Evolutionary conservation across 2,888 invertebrate species (phyloP).

Genomic region (Meteorus cinctellus): DNA sequence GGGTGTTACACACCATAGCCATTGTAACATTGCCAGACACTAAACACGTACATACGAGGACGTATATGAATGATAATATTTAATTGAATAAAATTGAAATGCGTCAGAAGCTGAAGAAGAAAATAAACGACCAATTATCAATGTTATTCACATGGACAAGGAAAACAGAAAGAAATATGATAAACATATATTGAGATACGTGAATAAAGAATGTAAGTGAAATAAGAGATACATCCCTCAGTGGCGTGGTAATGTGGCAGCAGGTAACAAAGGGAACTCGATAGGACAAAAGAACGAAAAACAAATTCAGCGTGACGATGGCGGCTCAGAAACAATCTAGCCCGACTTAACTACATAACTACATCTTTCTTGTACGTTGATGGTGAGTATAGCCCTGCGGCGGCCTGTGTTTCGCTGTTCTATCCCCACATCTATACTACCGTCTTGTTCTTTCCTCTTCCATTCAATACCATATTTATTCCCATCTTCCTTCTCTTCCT

Average conservation of each 20-base stretch:
- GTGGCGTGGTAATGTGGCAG: slow-evolving; percentile 19
- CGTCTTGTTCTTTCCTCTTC: slow-evolving; percentile 40
- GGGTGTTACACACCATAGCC: background rate
- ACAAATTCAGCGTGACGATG: slow-evolving; percentile 61
- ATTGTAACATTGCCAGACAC: too few species aligned
- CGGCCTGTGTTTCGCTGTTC: slow-evolving; percentile 43
- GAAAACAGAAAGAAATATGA: slow-evolving; percentile 1
- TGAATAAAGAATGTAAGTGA: slow-evolving; percentile 13
- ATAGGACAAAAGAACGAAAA: slow-evolving; percentile 47
- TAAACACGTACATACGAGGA: too few species aligned
- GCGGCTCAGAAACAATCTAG: slow-evolving; percentile 66
- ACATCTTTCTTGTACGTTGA: slow-evolving; percentile 69
- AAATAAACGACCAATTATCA: background rate
- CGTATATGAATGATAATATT: background rate
- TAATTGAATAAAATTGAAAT: background rate
- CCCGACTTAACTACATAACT: slow-evolving; percentile 69
- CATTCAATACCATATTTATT: background rate
- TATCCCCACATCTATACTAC: slow-evolving; percentile 43
- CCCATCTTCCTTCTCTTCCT: slow-evolving; percentile 39
- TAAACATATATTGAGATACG: slow-evolving; percentile 3
- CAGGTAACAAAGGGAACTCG: slow-evolving; percentile 14
- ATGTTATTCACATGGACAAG: background rate
- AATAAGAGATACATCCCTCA: slow-evolving; percentile 23
- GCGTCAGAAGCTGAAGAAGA: background rate
- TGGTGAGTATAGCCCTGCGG: slow-evolving; percentile 48